Evolutionary conservation across 2,113 vertebrate genomes (phyloP).

Genomic region (Pontoporia blainvillei): DNA sequence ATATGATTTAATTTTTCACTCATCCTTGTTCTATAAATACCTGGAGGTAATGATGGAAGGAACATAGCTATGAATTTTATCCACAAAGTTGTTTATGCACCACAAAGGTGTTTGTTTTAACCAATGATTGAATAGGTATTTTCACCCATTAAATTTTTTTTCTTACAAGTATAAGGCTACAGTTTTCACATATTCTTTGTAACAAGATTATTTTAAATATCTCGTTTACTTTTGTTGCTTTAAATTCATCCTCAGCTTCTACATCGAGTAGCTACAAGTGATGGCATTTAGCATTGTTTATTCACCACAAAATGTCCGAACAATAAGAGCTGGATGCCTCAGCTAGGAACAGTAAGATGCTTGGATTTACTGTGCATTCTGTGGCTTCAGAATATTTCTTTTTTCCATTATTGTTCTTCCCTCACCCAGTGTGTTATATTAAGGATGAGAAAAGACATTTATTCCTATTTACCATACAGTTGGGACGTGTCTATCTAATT

Average conservation of each 20-base stretch:
- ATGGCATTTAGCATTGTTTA: not conserved
- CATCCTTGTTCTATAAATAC: not conserved
- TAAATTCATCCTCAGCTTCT: not conserved
- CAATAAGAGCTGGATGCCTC: not conserved
- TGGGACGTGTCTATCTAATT: not conserved
- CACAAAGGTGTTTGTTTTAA: not conserved
- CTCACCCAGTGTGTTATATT: slow-evolving; percentile 19
- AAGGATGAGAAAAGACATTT: not conserved
- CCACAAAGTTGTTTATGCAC: not conserved
- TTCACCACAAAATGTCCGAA: not conserved
- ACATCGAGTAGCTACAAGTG: not conserved
- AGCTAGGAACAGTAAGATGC: not conserved
- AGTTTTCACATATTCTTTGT: not conserved
- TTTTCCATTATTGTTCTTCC: slow-evolving; percentile 41
- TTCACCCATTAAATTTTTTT: not conserved
- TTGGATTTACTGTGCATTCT: not conserved
- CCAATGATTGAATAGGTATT: not conserved
- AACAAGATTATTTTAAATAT: slow-evolving; percentile 12
- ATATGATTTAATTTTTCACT: slow-evolving; percentile 27
- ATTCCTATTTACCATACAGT: not conserved
- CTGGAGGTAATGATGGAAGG: not conserved
- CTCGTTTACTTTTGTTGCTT: slow-evolving; percentile 1
- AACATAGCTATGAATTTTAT: not conserved
- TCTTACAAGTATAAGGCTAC: not conserved
- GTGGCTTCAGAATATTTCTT: slow-evolving; percentile 27